Conservation (phyloP, 2,113 vertebrate genomes). For the Capricornis sumatraensis region DNA sequence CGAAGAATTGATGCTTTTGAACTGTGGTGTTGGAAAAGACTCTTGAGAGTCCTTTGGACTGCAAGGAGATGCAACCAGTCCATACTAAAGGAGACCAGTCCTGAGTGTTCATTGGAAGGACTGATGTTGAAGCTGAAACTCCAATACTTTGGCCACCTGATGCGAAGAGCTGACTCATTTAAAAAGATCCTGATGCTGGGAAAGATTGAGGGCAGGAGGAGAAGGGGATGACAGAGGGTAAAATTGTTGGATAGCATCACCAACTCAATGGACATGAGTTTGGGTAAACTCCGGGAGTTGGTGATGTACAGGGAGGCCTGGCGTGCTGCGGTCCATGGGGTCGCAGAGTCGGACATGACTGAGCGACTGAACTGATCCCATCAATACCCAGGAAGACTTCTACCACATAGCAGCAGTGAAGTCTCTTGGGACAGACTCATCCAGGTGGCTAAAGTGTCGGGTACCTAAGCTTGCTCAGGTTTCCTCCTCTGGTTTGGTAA, state of each 20-base stretch:
- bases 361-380: not conserved
- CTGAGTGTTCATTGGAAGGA: not conserved
- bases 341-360: rapidly evolving
- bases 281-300: not conserved
- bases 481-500: not conserved
- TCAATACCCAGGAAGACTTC: not conserved
- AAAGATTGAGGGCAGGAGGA: not conserved
- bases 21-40: not conserved
- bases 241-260: not conserved
- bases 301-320: not conserved
- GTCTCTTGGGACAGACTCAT: not conserved
- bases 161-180: not conserved
- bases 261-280: not conserved
- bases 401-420: not conserved
- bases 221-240: not conserved
- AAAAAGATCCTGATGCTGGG: not conserved
- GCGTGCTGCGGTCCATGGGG: rapidly evolving
- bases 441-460: not conserved
- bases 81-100: not conserved
- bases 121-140: not conserved
- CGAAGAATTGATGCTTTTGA: not conserved
- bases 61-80: not conserved
- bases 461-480: not conserved
- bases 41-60: not conserved
- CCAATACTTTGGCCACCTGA: not conserved